Percentiles rank a stretch among this genome's conserved stretches.
Conservation (phyloP, 2,113 vertebrate species). For the Brachypodius melanocephalos region DNA sequence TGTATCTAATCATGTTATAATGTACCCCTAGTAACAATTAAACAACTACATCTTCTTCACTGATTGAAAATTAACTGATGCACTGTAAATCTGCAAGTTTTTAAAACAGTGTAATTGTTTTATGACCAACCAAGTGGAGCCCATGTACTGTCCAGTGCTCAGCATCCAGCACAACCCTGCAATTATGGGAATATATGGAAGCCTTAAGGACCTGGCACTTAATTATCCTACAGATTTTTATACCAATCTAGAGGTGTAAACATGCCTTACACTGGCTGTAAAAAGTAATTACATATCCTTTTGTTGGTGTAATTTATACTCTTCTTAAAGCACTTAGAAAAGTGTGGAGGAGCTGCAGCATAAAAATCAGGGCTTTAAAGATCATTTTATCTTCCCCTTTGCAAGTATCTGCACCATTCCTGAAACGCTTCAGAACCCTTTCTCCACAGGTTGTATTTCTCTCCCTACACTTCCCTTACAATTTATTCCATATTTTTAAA, state of each 20-base stretch:
- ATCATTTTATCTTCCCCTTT: not conserved
- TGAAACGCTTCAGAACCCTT: not conserved
- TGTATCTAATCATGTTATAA: not conserved
- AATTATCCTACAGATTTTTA: constrained; percentile 39
- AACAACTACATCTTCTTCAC: not conserved
- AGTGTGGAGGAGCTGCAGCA: not conserved
- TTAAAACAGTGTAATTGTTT: constrained; percentile 28
- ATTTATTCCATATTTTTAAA: not conserved
- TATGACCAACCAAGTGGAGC: not conserved
- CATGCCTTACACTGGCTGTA: constrained; percentile 33
- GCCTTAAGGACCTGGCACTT: constrained; percentile 2
- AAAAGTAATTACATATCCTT: constrained; percentile 65
- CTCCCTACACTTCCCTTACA: not conserved
- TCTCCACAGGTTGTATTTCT: not conserved
- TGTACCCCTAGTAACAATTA: not conserved
- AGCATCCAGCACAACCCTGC: constrained; percentile 16
- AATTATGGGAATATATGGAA: constrained; percentile 33
- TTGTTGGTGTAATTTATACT: constrained; percentile 47
- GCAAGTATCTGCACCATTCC: not conserved
- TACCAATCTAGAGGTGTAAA: constrained; percentile 47
- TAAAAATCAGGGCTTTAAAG: constrained; percentile 29
- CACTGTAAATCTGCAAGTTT: not conserved
- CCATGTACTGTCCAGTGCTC: not conserved
- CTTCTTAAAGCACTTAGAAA: constrained; percentile 55
- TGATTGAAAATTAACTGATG: not conserved